A percentile compares a stretch with the other conserved stretches of the same genome.
These are phyloP conservation scores for Cephus pulcher DNA, from an alignment of 2,888 invertebrate species.

Conservation along the genomic window DNA sequence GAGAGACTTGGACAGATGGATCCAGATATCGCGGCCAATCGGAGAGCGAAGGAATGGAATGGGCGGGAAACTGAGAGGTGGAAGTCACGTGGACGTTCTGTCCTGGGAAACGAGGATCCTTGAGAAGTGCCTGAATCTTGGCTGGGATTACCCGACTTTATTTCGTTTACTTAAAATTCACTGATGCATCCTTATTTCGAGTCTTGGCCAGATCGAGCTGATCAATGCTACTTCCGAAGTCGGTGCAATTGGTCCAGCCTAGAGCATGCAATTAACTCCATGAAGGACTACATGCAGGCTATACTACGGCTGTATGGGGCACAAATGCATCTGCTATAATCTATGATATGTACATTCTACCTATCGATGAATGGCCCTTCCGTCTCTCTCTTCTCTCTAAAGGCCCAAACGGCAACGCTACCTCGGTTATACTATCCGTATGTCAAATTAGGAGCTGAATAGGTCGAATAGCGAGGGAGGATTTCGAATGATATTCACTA, in stretches of 20 bases:
- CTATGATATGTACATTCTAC: background rate
- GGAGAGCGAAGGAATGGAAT: no score
- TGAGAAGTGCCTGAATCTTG: no score
- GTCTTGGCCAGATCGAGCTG: background rate
- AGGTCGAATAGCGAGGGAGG: background rate
- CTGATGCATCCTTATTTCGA: no score
- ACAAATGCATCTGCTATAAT: background rate
- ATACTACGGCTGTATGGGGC: background rate
- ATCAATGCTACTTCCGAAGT: background rate
- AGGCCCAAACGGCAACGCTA: background rate
- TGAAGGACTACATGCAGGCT: no score
- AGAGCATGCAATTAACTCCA: background rate
- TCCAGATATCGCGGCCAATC: background rate
- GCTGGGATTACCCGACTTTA: no score
- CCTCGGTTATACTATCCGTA: background rate
- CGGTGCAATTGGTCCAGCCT: background rate
- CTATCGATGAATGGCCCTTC: background rate
- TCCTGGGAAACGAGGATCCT: no score
- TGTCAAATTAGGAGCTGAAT: background rate
- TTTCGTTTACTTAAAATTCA: no score
- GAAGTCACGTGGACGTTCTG: no score
- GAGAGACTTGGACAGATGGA: constrained; percentile 25
- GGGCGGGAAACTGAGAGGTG: no score
- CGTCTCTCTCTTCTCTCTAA: background rate
- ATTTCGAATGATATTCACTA: background rate